phyloP scores from a whole-genome alignment of 2,113 vertebrate genomes.

The Chaetops frenatus region DNA sequence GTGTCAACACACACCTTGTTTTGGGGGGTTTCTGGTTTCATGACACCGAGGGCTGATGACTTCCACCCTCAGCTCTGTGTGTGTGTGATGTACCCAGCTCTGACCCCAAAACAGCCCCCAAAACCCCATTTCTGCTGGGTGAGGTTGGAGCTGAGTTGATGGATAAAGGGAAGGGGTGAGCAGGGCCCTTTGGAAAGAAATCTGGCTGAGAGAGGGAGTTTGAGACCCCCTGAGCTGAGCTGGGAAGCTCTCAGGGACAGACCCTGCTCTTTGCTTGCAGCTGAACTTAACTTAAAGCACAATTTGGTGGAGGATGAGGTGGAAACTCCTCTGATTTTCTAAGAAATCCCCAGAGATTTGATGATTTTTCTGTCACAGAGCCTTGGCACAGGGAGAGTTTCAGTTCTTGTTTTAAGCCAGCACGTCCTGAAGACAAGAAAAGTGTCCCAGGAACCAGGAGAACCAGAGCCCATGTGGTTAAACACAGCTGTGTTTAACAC shows the following conservation, averaged over 20 bases:
- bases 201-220: neutral
- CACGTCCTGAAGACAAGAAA: neutral
- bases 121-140: neutral
- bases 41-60: neutral
- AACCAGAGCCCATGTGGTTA: fast-evolving
- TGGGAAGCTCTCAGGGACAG: neutral
- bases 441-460: neutral
- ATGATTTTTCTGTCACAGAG: neutral
- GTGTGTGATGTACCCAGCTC: neutral
- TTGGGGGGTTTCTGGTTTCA: neutral
- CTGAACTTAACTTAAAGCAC: fast-evolving
- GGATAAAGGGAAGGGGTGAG: neutral
- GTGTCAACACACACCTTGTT: neutral
- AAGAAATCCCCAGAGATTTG: neutral
- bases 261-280: neutral
- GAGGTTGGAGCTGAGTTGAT: neutral
- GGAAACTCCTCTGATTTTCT: neutral
- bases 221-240: neutral
- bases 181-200: neutral
- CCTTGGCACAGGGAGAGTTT: neutral
- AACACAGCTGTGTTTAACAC: neutral
- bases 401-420: neutral
- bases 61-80: neutral
- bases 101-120: neutral
- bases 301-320: neutral